Conservation (phyloP, 2,888 invertebrate species). For the Limnephilus rhombicus region DNA sequence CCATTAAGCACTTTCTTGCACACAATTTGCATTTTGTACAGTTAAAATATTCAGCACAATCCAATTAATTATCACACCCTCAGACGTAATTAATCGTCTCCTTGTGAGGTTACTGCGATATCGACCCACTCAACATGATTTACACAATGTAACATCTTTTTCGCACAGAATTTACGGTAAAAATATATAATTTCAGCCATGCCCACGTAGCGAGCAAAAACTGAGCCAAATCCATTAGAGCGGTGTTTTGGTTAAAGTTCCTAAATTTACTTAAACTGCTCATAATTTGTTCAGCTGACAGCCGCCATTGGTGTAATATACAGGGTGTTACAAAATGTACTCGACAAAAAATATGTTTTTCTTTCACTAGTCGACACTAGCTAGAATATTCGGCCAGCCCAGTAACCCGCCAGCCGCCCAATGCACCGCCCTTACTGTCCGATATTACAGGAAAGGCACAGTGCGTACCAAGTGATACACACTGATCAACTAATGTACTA, state of each 20-base stretch:
- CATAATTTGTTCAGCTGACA: slow-evolving; percentile 61
- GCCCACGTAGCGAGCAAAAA: slow-evolving; percentile 44
- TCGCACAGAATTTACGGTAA: background rate
- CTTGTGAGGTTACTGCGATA: background rate
- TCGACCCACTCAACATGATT: background rate
- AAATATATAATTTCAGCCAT: background rate
- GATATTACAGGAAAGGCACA: background rate
- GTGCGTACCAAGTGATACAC: too few species aligned
- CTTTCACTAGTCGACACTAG: background rate
- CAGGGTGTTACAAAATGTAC: background rate
- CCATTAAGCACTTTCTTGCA: background rate
- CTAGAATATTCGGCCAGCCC: background rate
- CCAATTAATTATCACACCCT: background rate
- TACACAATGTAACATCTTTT: slow-evolving; percentile 1
- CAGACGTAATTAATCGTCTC: background rate
- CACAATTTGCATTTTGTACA: too few species aligned
- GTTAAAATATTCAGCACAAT: background rate
- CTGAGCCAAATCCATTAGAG: slow-evolving; percentile 55
- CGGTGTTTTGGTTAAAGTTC: slow-evolving; percentile 54
- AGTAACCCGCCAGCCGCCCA: background rate
- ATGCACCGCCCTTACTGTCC: background rate
- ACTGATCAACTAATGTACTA: too few species aligned
- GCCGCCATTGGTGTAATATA: background rate
- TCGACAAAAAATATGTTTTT: background rate
- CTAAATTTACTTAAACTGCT: slow-evolving; percentile 63